A percentile compares a stretch with the other conserved stretches of the same genome.
phyloP scores from a whole-genome alignment of 1,140 invertebrate genomes.

The Zaprionus vittiger region DNA sequence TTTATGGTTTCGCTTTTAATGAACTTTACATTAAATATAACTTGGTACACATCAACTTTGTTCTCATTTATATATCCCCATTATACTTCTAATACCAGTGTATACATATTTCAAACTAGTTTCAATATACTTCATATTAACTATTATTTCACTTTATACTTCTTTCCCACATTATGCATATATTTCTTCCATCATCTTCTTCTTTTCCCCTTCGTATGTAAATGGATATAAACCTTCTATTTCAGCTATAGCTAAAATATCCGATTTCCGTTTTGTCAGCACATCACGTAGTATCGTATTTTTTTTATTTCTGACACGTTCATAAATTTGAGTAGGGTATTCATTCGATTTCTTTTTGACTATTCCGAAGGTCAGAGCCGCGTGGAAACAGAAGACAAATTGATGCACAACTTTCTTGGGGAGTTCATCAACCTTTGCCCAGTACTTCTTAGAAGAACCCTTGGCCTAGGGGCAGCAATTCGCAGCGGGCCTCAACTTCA shows the following conservation, averaged over 20 bases:
- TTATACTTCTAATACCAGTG: background rate
- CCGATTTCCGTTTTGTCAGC: background rate
- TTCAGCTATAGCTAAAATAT: background rate
- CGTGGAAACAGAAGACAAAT: slow-evolving; percentile 33
- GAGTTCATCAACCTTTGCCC: slow-evolving; percentile 33
- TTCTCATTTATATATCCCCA: too few relatives aligned
- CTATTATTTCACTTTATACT: background rate
- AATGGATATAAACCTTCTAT: background rate
- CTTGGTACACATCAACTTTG: too few relatives aligned
- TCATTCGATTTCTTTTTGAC: slow-evolving; percentile 21
- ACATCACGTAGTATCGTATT: slow-evolving; percentile 7
- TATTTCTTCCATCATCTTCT: background rate
- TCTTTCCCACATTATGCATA: background rate
- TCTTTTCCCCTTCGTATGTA: background rate
- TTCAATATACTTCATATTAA: background rate
- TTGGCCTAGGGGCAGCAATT: slow-evolving; percentile 18
- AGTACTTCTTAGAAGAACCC: slow-evolving; percentile 19
- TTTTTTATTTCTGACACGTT: slow-evolving; percentile 1
- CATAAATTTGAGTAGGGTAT: slow-evolving; percentile 35
- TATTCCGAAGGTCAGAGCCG: slow-evolving; percentile 24
- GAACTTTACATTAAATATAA: too few relatives aligned
- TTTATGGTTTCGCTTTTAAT: too few relatives aligned
- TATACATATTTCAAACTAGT: background rate
- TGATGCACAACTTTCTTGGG: slow-evolving; percentile 27
- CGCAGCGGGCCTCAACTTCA: slow-evolving; percentile 32